phyloP scores from a whole-genome alignment of 2,113 vertebrate species.

The Triplophysa tibetana region DNA sequence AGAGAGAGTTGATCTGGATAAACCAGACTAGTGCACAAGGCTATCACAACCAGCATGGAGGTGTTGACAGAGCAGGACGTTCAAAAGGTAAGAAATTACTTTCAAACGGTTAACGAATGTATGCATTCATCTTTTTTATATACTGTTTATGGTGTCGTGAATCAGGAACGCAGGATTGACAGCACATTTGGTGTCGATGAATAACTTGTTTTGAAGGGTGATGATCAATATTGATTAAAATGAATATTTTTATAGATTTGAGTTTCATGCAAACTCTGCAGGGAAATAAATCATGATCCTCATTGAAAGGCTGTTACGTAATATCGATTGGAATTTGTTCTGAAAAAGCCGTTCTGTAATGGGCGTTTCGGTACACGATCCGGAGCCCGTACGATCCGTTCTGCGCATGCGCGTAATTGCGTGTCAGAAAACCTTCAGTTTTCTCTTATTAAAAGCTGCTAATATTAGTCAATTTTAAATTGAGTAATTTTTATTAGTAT shows the following conservation, averaged over 20 bases:
- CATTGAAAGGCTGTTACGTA: neutral
- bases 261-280: neutral
- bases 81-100: conserved; percentile 71
- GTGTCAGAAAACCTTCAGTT: no score
- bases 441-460: no score
- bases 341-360: no score
- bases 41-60: conserved; percentile 67
- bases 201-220: neutral
- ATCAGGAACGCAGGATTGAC: neutral
- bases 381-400: no score
- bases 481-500: no score
- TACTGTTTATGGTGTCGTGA: neutral
- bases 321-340: neutral
- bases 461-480: no score
- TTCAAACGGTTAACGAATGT: neutral
- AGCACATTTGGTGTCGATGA: neutral
- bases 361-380: neutral
- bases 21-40: neutral
- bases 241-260: neutral
- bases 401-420: no score
- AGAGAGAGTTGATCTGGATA: neutral
- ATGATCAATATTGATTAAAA: neutral
- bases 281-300: neutral
- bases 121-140: neutral
- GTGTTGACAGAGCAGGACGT: conserved; percentile 71